phyloP scores from a whole-genome alignment of 2,797 vertebrate species.

The Siniperca scherzeri region DNA sequence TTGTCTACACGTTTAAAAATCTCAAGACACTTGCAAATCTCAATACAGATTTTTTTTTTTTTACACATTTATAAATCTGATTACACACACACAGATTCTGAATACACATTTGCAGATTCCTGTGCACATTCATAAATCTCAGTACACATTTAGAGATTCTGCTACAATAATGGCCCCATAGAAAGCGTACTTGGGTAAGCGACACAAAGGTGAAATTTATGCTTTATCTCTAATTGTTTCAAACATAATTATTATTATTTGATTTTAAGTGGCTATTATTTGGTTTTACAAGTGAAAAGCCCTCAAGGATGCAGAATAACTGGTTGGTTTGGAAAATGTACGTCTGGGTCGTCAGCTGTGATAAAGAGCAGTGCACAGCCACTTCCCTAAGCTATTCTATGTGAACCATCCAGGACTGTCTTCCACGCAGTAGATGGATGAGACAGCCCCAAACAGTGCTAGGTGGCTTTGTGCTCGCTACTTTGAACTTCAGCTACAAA shows the following conservation, averaged over 20 bases:
- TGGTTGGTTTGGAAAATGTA: neutral
- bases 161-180: too few species aligned
- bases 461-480: neutral
- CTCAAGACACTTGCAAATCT: too few species aligned
- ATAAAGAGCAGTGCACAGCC: neutral
- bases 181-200: neutral
- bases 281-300: neutral
- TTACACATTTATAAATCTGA: too few species aligned
- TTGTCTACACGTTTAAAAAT: too few species aligned
- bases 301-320: neutral
- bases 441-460: neutral
- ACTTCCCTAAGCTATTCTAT: neutral
- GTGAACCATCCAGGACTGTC: neutral
- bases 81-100: too few species aligned
- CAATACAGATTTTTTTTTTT: too few species aligned
- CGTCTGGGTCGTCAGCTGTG: neutral
- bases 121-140: too few species aligned
- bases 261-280: neutral
- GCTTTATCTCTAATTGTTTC: neutral
- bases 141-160: too few species aligned
- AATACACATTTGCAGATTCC: too few species aligned
- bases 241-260: slow-evolving; percentile 6
- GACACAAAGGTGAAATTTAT: neutral
- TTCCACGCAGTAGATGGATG: slow-evolving; percentile 12
- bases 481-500: neutral